A percentile compares a stretch with the other conserved stretches of the same genome.
These are phyloP conservation scores for Halyomorpha halys DNA, from an alignment of 1,140 invertebrate genomes.

Conservation along the genomic window DNA sequence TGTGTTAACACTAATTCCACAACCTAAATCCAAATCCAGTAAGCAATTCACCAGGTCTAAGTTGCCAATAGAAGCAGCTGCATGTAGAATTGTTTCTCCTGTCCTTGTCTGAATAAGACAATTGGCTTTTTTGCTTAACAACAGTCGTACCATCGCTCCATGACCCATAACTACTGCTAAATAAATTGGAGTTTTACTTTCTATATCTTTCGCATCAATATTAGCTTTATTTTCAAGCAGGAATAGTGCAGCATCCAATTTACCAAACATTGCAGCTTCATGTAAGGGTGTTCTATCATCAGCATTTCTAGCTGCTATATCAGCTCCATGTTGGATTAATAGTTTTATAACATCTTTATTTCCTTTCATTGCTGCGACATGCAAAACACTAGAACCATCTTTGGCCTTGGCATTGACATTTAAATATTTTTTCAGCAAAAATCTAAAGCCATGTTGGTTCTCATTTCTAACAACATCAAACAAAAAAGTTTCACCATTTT, in stretches of 20 bases:
- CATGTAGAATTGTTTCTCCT: not conserved
- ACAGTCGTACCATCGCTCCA: not conserved
- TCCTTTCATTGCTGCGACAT: not conserved
- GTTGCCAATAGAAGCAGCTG: not conserved
- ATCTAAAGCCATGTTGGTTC: not conserved
- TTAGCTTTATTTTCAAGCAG: not conserved
- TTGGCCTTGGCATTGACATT: not conserved
- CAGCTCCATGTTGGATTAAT: not conserved
- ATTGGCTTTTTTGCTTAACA: not conserved
- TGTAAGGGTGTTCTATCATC: constrained; percentile 1
- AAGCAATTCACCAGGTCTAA: not conserved
- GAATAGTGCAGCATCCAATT: not conserved
- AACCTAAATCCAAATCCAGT: not conserved
- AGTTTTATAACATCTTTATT: not conserved
- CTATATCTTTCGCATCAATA: not conserved
- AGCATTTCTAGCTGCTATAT: not conserved
- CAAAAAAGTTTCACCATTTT: not conserved
- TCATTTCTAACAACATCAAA: not conserved
- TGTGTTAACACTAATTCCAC: not conserved
- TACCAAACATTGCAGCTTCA: not conserved
- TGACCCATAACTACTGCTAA: not conserved
- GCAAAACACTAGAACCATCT: not conserved
- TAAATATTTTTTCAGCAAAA: not conserved
- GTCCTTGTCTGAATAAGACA: not conserved
- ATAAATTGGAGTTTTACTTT: not conserved